Conservation (phyloP, 35 echinoderm and acorn worm genomes). For the Heliocidaris tuberculata region DNA sequence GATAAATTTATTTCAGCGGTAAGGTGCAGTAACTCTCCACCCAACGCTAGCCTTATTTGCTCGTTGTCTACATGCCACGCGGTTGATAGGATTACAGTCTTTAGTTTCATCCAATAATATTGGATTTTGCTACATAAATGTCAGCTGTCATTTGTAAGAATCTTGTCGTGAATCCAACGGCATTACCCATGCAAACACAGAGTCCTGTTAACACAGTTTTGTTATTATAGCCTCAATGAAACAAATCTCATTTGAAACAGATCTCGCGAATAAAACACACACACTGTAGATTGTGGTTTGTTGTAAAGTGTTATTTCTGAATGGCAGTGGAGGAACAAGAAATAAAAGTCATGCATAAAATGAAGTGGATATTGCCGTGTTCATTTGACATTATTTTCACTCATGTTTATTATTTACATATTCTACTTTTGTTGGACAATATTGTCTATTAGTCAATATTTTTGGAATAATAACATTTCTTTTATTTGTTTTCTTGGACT, state of each 20-base stretch:
- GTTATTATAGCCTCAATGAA: neutral
- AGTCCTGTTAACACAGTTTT: neutral
- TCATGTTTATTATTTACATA: too few species aligned
- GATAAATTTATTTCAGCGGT: neutral
- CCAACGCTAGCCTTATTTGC: neutral
- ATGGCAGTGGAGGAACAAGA: neutral
- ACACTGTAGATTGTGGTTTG: neutral
- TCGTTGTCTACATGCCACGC: neutral
- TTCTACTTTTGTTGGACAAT: too few species aligned
- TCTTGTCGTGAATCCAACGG: neutral
- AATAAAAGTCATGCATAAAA: neutral
- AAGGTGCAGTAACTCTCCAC: neutral
- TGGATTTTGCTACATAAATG: neutral
- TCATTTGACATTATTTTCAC: neutral
- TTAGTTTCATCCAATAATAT: constrained; percentile 19
- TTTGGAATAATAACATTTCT: too few species aligned
- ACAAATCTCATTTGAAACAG: neutral
- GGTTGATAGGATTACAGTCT: neutral
- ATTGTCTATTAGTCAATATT: too few species aligned
- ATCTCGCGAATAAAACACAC: neutral
- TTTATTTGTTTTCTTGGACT: neutral
- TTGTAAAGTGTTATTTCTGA: neutral
- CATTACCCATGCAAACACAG: neutral
- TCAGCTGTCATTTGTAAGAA: neutral
- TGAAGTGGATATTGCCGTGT: neutral